These are phyloP conservation scores for Galago senegalensis DNA, from an alignment of 2,797 vertebrate genomes.

Conservation along the genomic window DNA sequence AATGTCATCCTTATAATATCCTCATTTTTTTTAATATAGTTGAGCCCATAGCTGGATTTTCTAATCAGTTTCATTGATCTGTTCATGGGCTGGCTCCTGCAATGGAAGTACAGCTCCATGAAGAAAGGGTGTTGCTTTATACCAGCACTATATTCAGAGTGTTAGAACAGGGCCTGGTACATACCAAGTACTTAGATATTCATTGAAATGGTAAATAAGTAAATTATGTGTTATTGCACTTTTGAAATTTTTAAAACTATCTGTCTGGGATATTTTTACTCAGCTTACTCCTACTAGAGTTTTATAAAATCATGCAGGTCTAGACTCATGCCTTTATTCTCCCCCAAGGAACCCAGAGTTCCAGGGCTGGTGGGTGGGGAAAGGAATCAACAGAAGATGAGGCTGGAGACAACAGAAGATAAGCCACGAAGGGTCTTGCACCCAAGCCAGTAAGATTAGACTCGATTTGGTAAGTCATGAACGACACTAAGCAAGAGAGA, in stretches of 20 bases:
- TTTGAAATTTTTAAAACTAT: background rate
- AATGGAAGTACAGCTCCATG: background rate
- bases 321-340: background rate
- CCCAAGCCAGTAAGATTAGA: background rate
- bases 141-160: background rate
- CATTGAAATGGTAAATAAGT: conserved; percentile 3
- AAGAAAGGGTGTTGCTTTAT: background rate
- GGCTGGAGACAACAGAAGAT: background rate
- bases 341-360: background rate
- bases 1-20: background rate
- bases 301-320: background rate
- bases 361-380: background rate
- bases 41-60: background rate
- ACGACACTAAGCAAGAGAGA: background rate
- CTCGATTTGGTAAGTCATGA: background rate
- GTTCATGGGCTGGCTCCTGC: background rate
- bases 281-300: background rate
- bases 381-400: background rate
- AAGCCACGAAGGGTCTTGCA: background rate
- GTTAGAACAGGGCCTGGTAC: background rate
- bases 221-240: background rate
- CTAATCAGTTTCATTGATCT: background rate
- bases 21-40: conserved; percentile 10
- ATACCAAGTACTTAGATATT: background rate
- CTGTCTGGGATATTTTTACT: background rate